Evolutionary conservation across 2,113 vertebrate species (phyloP).

Genomic region (Gambusia holbrooki): DNA sequence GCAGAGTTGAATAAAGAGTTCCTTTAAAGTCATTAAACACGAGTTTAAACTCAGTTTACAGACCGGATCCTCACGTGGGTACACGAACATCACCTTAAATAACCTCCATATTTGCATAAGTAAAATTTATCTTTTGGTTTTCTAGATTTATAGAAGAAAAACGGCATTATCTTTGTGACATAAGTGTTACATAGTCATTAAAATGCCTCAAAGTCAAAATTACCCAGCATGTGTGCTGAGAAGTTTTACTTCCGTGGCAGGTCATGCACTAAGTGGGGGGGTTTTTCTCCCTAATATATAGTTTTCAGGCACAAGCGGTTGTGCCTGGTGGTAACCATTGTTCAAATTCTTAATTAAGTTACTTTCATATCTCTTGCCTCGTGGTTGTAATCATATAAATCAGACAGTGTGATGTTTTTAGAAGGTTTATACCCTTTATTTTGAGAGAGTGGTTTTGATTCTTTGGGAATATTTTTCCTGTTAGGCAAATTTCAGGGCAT

Average conservation of each 20-base stretch:
- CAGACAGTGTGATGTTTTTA: too few species aligned
- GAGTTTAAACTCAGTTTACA: not conserved
- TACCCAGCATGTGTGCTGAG: constrained; percentile 35
- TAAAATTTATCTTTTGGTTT: not conserved
- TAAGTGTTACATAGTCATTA: not conserved
- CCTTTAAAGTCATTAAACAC: not conserved
- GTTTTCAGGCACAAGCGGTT: constrained; percentile 11
- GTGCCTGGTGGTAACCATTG: not conserved
- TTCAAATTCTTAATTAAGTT: not conserved
- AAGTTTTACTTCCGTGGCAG: constrained; percentile 56
- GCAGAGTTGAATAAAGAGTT: not conserved
- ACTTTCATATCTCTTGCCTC: not conserved
- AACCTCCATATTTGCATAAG: not conserved
- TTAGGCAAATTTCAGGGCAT: fast-evolving
- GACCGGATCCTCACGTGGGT: constrained; percentile 42
- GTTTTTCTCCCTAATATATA: constrained; percentile 2
- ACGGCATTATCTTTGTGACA: not conserved
- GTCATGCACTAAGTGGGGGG: fast-evolving
- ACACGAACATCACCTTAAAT: not conserved
- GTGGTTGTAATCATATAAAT: not conserved
- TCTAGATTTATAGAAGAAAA: not conserved
- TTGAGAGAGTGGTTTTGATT: not conserved
- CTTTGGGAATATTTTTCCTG: not conserved
- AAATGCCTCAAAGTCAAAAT: constrained; percentile 58
- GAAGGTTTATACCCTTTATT: too few species aligned